These are phyloP conservation scores for Trissolcus basalis DNA, from an alignment of 1,140 invertebrate species.

Conservation along the genomic window DNA sequence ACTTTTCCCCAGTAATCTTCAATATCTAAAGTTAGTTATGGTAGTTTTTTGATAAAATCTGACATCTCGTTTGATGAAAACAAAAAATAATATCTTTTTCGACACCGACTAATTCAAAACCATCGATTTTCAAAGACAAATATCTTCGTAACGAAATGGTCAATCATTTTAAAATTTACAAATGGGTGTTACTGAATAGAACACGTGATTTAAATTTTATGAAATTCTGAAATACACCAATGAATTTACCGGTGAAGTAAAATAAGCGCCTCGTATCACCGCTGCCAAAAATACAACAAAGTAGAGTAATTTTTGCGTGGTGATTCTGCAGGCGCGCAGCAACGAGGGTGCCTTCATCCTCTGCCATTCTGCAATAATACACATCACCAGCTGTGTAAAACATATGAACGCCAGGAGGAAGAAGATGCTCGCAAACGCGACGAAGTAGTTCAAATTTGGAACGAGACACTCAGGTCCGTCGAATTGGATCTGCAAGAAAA, in stretches of 20 bases:
- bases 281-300: slow-evolving; percentile 92
- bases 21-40: too few species aligned
- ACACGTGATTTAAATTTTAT: too few species aligned
- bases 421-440: slow-evolving; percentile 87
- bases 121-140: too few species aligned
- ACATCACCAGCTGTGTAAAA: slow-evolving; percentile 90
- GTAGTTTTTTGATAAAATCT: too few species aligned
- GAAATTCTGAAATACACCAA: too few species aligned
- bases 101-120: too few species aligned
- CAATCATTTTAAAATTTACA: too few species aligned
- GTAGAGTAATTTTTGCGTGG: slow-evolving; percentile 94
- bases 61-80: too few species aligned
- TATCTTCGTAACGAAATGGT: too few species aligned
- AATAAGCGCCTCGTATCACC: slow-evolving; percentile 90
- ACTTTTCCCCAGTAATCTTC: too few species aligned
- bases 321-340: slow-evolving; percentile 87
- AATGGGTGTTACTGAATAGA: too few species aligned
- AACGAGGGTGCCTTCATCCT: slow-evolving; percentile 88
- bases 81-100: too few species aligned
- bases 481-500: slow-evolving; percentile 80
- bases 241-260: slow-evolving; percentile 89
- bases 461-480: slow-evolving; percentile 80
- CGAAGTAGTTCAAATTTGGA: slow-evolving; percentile 81
- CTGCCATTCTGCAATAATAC: slow-evolving; percentile 87
- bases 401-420: slow-evolving; percentile 90